Conservation (phyloP, 2,797 vertebrate genomes). For the Euphonia xanthogaster region DNA sequence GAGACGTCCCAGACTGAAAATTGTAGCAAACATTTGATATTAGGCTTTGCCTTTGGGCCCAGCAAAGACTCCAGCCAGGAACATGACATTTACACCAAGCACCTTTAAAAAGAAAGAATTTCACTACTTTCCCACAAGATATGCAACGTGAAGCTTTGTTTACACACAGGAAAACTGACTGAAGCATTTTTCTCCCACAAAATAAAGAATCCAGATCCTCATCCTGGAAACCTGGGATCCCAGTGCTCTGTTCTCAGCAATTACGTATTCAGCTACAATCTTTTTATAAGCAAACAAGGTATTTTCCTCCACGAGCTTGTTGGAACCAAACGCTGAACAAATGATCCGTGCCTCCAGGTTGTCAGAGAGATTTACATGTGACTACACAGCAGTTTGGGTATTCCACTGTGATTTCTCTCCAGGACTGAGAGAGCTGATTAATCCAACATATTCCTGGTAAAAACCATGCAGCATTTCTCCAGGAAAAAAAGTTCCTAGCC, state of each 20-base stretch:
- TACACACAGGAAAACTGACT: background rate
- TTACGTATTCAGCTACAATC: background rate
- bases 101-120: conserved; percentile 5
- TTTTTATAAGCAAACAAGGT: conserved; percentile 16
- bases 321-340: background rate
- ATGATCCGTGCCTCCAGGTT: conserved; percentile 25
- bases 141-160: background rate
- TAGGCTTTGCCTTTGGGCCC: background rate
- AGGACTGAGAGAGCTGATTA: background rate
- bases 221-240: background rate
- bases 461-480: background rate
- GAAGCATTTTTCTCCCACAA: background rate
- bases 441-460: background rate
- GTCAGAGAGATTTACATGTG: conserved; percentile 46
- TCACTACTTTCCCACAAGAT: background rate
- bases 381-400: background rate
- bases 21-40: background rate
- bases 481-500: background rate
- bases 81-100: background rate
- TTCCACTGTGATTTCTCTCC: conserved; percentile 18
- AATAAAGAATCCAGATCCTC: background rate
- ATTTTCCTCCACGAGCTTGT: background rate
- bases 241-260: background rate
- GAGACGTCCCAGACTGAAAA: background rate
- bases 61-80: background rate